phyloP scores from a whole-genome alignment of 2,797 vertebrate genomes.

The Enteromius afrohamiltoni region DNA sequence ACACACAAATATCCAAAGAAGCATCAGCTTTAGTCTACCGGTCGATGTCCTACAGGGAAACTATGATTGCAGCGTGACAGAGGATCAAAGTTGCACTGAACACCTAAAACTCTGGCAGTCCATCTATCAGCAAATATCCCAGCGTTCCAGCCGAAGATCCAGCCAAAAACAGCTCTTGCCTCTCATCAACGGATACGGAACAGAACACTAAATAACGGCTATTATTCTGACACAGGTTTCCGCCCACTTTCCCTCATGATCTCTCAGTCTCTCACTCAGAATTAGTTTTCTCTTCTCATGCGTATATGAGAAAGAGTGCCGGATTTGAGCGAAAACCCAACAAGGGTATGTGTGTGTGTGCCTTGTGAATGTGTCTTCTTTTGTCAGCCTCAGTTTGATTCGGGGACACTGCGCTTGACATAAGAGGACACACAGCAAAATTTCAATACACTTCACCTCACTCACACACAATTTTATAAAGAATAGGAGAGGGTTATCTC shows the following conservation, averaged over 20 bases:
- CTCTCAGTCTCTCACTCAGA: conserved; percentile 17
- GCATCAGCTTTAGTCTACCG: conserved; percentile 8
- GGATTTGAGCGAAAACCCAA: conserved; percentile 11
- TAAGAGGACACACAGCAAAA: conserved; percentile 51
- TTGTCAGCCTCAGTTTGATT: conserved; percentile 37
- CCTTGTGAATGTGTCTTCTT: conserved; percentile 37
- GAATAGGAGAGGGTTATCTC: conserved; percentile 58
- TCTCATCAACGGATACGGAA: conserved; percentile 15
- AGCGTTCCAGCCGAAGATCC: conserved; percentile 2
- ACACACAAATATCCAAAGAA: neutral
- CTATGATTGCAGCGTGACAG: neutral
- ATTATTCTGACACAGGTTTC: conserved; percentile 37
- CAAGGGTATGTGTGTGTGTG: conserved; percentile 13
- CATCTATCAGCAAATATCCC: conserved; percentile 6
- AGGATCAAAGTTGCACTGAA: neutral
- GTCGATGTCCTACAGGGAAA: neutral
- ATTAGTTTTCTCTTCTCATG: conserved; percentile 6
- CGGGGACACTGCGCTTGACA: conserved; percentile 41
- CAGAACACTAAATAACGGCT: conserved; percentile 35
- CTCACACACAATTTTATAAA: conserved; percentile 32
- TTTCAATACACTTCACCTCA: neutral
- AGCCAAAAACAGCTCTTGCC: conserved; percentile 18
- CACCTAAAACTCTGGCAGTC: neutral
- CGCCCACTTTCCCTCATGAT: conserved; percentile 22
- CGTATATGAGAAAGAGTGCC: conserved; percentile 10